phyloP scores from a whole-genome alignment of 2,888 invertebrate genomes.

The Phymatocera aterrima region DNA sequence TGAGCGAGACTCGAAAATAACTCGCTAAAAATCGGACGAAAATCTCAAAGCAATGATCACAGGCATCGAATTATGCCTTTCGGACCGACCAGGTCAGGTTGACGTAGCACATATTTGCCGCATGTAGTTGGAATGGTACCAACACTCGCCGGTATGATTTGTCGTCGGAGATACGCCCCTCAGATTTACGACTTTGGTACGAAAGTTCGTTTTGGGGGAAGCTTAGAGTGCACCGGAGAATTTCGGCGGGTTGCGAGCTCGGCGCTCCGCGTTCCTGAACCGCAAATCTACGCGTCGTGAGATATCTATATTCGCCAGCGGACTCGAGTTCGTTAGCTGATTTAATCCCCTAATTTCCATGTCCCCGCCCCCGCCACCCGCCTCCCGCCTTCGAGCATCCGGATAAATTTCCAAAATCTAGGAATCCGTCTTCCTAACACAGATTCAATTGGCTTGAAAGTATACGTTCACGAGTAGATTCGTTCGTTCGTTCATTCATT shows the following conservation, averaged over 20 bases:
- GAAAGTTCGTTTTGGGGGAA: conserved; percentile 48
- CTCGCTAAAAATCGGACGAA: no score
- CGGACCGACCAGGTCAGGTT: conserved; percentile 27
- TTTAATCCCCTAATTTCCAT: conserved; percentile 15
- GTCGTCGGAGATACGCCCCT: conserved; percentile 55
- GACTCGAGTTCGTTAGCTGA: conserved; percentile 5
- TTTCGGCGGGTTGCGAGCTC: background rate
- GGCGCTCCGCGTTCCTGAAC: conserved; percentile 2
- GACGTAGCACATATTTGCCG: conserved; percentile 46
- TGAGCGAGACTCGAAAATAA: no score
- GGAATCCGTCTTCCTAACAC: background rate
- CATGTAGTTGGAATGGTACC: conserved; percentile 53
- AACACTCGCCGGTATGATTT: conserved; percentile 54
- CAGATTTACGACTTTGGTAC: conserved; percentile 52
- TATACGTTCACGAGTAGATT: no score
- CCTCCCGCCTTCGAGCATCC: background rate
- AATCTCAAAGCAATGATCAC: background rate
- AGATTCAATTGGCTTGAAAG: no score
- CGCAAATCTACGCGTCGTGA: background rate
- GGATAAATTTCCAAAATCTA: background rate
- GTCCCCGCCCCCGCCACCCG: background rate
- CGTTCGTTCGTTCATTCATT: no score
- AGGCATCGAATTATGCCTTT: background rate
- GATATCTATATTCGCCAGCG: background rate
- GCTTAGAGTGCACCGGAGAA: conserved; percentile 34